A percentile compares a stretch with the other conserved stretches of the same genome.
Conservation (phyloP, 2,888 invertebrate species). For the Lathronympha strigana region DNA sequence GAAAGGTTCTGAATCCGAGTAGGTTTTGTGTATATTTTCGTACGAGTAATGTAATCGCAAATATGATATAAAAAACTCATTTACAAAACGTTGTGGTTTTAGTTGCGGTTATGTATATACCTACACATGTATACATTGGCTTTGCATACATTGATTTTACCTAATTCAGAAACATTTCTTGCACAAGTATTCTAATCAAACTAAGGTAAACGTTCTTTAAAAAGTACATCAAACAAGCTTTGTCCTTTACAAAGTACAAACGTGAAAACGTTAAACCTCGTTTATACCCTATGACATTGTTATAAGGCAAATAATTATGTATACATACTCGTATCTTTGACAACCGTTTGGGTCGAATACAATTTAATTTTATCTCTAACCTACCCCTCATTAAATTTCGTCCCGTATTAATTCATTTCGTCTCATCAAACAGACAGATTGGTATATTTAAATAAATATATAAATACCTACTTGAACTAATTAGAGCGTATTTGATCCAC, state of each 20-base stretch:
- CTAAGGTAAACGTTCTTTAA: too few relatives aligned
- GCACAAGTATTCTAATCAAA: too few relatives aligned
- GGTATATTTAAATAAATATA: slow-evolving; percentile 29
- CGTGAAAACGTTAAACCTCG: not conserved
- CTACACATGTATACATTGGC: too few relatives aligned
- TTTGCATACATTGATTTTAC: too few relatives aligned
- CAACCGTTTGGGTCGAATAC: not conserved
- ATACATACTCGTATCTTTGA: not conserved
- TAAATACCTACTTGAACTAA: slow-evolving; percentile 22
- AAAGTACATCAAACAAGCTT: too few relatives aligned
- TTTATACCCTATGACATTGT: not conserved
- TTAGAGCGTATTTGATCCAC: slow-evolving; percentile 27
- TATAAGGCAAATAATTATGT: not conserved
- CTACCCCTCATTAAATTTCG: slow-evolving; percentile 1
- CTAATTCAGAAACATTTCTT: too few relatives aligned
- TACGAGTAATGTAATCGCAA: too few relatives aligned
- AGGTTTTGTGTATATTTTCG: too few relatives aligned
- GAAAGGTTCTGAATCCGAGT: too few relatives aligned
- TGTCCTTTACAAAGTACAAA: not conserved
- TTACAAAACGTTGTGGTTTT: too few relatives aligned
- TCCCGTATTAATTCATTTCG: slow-evolving; percentile 4
- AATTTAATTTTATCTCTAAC: slow-evolving; percentile 1
- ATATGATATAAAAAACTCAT: too few relatives aligned
- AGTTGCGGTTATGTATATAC: too few relatives aligned
- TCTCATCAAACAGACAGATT: slow-evolving; percentile 16